Evolutionary conservation across 2,113 vertebrate genomes (phyloP), one percentile per base, ranked within the genome.

Genomic region (Carollia perspicillata): DNA sequence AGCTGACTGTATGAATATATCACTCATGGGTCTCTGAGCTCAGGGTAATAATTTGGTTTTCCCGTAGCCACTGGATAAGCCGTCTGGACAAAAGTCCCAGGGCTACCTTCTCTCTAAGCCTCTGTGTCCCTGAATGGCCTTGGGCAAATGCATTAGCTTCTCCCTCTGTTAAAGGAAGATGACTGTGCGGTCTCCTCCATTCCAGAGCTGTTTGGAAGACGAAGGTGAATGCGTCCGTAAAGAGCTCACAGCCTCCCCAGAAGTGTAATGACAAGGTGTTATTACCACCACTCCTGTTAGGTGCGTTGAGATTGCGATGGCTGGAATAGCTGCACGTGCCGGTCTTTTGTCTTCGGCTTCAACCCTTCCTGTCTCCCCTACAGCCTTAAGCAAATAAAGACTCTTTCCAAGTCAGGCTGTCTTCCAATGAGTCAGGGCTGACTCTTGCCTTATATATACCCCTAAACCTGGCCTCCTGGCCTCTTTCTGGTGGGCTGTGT

Each of bases 191-290:
- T 58, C 53, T 83, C 13, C 75, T 94, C 69, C 13, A 51, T 74
- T 79, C 40, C 44, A 65, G 55, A 92, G 65, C 68, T 93, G 47
- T 37, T 93, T 66, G 66, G 84, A 92, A 94, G 81, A 93, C 2
- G 6, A 40, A 78, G 77, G 90, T 93, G 81, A 85, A 40, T 30
- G 42, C 55, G 8, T n/a, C 40, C 17, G 6, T n/a, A 17, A 79
- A 85, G 85, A 91, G 28, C 66, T 78, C 53, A 6, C 20, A 83
- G 77, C 85, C 84, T 84, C 28, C 33, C 35, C 3, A 84, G 80
- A 85, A 92, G 72, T 53, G 89, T 77, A 78, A 79, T 85, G 77
- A 85, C 9, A 72, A 91, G 92, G 16, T 91, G 47, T 93, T 78
- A 42, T 47, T 51, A 30, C 94, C 71, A 94, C 30, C 14, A 23